These are phyloP conservation scores for Phodopus roborovskii DNA, from an alignment of 2,113 vertebrate genomes.

Conservation along the genomic window DNA sequence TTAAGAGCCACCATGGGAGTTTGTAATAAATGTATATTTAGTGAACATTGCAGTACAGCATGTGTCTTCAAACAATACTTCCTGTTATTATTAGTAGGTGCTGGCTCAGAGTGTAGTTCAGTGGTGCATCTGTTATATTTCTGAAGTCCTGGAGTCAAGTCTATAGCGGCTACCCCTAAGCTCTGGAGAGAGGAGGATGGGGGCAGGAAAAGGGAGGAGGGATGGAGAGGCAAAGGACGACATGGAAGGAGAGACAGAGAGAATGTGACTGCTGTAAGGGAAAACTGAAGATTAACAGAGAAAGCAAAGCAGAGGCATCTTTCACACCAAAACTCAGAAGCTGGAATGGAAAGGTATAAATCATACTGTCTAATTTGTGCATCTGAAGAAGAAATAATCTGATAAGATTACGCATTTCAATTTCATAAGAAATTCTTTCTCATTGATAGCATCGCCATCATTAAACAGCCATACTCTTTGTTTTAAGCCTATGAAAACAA, in stretches of 20 bases:
- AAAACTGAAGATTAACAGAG: neutral
- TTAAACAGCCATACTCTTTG: constrained; percentile 73
- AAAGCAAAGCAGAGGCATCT: neutral
- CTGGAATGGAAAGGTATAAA: neutral
- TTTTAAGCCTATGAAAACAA: constrained; percentile 77
- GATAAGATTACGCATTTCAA: constrained; percentile 38
- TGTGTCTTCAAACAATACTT: neutral
- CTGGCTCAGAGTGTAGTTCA: no score
- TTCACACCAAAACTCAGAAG: neutral
- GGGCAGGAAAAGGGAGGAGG: neutral
- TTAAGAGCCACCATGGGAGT: neutral
- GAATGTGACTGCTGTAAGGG: neutral
- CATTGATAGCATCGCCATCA: constrained; percentile 76
- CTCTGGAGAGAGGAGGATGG: neutral
- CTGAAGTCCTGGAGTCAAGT: neutral
- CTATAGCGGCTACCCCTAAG: no score
- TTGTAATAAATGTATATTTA: neutral
- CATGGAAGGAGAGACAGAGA: neutral
- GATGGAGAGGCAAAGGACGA: neutral
- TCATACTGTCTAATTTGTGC: constrained; percentile 26
- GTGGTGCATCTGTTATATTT: neutral
- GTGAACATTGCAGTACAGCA: neutral
- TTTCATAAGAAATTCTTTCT: constrained; percentile 37
- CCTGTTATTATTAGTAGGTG: neutral
- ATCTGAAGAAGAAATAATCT: neutral